Percentiles rank a stretch among this genome's conserved stretches.
Evolutionary conservation across 2,888 invertebrate genomes (phyloP).

Genomic region (Omphaloscelis lunosa): DNA sequence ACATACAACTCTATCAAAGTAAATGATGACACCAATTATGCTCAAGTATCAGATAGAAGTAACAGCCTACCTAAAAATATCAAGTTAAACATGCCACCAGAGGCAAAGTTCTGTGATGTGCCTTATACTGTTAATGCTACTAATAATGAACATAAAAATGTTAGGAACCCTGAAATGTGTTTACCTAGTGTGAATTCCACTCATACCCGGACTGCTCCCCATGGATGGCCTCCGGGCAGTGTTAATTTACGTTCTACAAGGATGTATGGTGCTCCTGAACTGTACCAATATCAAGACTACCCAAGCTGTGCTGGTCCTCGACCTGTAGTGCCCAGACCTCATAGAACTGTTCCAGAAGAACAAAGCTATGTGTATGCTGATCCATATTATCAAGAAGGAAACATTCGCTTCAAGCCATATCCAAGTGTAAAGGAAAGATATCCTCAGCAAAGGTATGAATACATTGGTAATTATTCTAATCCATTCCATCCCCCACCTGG

Average conservation of each 20-base stretch:
- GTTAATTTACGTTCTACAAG: slow-evolving; percentile 79
- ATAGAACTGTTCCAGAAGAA: slow-evolving; percentile 81
- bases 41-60: slow-evolving; percentile 73
- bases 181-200: slow-evolving; percentile 79
- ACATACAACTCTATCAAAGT: slow-evolving; percentile 80
- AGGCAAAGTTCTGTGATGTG: slow-evolving; percentile 88
- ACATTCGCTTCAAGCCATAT: slow-evolving; percentile 86
- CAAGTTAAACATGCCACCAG: slow-evolving; percentile 80
- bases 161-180: slow-evolving; percentile 81
- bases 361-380: slow-evolving; percentile 80
- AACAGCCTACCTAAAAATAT: slow-evolving; percentile 76
- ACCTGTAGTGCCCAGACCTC: slow-evolving; percentile 78
- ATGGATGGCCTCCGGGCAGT: slow-evolving; percentile 79
- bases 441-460: slow-evolving; percentile 87
- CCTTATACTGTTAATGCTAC: slow-evolving; percentile 85
- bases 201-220: slow-evolving; percentile 75
- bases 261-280: slow-evolving; percentile 81
- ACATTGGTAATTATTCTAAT: slow-evolving; percentile 83
- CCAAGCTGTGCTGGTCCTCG: slow-evolving; percentile 82
- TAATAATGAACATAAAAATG: slow-evolving; percentile 83
- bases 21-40: slow-evolving; percentile 79
- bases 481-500: slow-evolving; percentile 82
- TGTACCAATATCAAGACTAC: slow-evolving; percentile 85
- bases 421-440: slow-evolving; percentile 84
- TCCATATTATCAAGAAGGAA: slow-evolving; percentile 82